Evolutionary conservation across 2,113 vertebrate genomes (phyloP), one percentile per base, ranked within the genome.

Genomic region (Halichoeres trimaculatus): DNA sequence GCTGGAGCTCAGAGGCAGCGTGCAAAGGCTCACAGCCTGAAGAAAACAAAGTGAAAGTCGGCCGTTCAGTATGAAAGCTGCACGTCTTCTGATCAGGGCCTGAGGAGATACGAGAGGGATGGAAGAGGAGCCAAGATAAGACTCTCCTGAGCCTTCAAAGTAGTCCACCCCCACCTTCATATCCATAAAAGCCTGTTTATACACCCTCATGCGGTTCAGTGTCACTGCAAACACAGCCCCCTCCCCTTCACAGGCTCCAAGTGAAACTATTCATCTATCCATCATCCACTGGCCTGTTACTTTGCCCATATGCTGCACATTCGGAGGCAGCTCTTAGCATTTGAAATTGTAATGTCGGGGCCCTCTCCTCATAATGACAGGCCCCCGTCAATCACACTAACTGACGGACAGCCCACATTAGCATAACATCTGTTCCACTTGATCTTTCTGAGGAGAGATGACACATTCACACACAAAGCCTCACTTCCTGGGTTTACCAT

Each of bases 361-460:
- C 24, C 45, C 53, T 48, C 43, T 56, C 16, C 64, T 36, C 74
- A 22, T 76, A 75, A 80, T 71, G 70, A 81, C 52, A 57, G 20
- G 50, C 17, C 30, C 48, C 64, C 41, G 76, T 84, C 87, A 91
- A 50, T 90, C 88, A 83, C 3, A 1, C 26, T 67, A 62, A 51
- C 71, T 82, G 84, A 90, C 40, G 57, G 81, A 66, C 61, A 34
- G 72, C 9, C 11, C 0, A 20, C 50, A 88, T 90, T 85, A 88
- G 54, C 87, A 90, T 88, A 88, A 90, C 90, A 89, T 85, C 90
- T 91, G 90, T 78, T 86, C 80, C 52, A 71, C 76, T 78, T 84
- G 64, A 80, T 85, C 41, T 68, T 74, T 70, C 48, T 20, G 23
- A 5, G 0, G 64, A n/a, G 1, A 74, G 59, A 60, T 78, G 61